phyloP scores from a whole-genome alignment of 2,888 invertebrate species.

The Rotaria magnacalcarata region DNA sequence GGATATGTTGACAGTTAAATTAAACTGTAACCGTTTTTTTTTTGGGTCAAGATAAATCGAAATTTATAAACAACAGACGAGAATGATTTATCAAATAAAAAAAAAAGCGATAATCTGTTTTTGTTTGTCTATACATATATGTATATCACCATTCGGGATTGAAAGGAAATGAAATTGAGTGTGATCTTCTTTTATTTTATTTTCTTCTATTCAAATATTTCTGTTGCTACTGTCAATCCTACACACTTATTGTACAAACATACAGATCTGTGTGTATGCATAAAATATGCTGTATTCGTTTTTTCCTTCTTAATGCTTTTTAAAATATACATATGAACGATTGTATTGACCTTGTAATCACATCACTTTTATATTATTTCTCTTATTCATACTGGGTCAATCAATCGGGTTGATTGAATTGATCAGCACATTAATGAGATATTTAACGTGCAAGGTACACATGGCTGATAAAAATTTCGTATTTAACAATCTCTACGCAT shows the following conservation, averaged over 20 bases:
- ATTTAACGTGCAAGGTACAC: neutral
- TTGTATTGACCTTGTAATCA: constrained; percentile 5
- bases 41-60: neutral
- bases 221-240: neutral
- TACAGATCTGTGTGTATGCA: neutral
- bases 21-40: neutral
- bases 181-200: neutral
- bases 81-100: neutral
- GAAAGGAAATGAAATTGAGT: neutral
- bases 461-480: neutral
- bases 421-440: neutral
- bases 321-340: neutral
- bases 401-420: neutral
- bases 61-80: neutral
- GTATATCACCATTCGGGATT: neutral
- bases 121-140: neutral
- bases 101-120: neutral
- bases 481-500: neutral
- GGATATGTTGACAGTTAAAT: neutral
- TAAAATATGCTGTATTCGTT: neutral
- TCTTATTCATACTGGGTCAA: neutral
- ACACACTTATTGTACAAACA: neutral
- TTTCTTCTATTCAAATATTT: neutral
- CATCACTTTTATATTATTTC: constrained; percentile 12
- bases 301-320: neutral